A percentile compares a stretch with the other conserved stretches of the same genome.
Evolutionary conservation across 2,113 vertebrate genomes (phyloP).

Genomic region (Axis porcinus): DNA sequence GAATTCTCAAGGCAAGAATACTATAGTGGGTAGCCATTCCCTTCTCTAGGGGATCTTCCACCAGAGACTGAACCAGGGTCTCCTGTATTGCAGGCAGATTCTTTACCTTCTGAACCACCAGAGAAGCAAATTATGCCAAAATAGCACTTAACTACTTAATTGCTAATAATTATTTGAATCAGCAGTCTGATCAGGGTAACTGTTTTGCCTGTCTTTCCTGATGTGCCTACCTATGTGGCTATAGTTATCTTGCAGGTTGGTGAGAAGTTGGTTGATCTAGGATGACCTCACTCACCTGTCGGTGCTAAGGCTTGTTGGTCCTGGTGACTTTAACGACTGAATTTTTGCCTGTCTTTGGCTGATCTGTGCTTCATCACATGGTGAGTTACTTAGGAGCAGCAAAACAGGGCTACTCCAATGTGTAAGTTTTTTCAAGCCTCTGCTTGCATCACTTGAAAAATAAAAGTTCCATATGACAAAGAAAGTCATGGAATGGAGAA

Average conservation of each 20-base stretch:
- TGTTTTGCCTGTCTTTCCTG: neutral
- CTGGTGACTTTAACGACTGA: neutral
- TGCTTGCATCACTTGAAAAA: neutral
- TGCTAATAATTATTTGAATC: neutral
- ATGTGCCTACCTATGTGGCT: neutral
- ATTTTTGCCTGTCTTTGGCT: neutral
- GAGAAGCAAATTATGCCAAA: neutral
- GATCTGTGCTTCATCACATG: neutral
- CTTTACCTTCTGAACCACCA: neutral
- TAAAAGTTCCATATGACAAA: neutral
- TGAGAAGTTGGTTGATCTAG: neutral
- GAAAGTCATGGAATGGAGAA: neutral
- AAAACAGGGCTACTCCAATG: neutral
- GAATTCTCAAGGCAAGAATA: neutral
- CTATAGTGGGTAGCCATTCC: neutral
- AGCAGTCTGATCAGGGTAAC: neutral
- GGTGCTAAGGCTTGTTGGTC: neutral
- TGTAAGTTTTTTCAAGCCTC: neutral
- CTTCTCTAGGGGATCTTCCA: neutral
- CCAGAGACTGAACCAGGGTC: neutral
- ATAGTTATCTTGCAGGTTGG: neutral
- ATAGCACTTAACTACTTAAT: neutral
- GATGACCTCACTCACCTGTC: neutral
- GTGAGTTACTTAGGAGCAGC: neutral
- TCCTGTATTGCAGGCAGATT: neutral